A percentile compares a stretch with the other conserved stretches of the same genome.
These are phyloP conservation scores for Tretioscincus oriximinensis DNA, from an alignment of 2,113 vertebrate species.

Conservation along the genomic window DNA sequence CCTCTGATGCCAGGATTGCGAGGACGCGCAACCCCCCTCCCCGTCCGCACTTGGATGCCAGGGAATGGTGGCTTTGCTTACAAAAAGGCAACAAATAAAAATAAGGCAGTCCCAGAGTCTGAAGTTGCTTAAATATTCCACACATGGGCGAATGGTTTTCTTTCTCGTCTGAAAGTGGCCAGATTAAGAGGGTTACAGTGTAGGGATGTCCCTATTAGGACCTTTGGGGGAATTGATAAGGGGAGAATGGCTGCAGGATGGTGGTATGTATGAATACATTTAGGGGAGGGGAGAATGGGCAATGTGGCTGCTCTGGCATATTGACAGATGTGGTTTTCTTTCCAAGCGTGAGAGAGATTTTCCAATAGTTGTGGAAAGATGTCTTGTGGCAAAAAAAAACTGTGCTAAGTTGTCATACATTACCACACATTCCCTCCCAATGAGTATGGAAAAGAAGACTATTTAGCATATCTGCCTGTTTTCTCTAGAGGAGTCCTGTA, in stretches of 20 bases:
- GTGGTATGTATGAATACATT: background rate
- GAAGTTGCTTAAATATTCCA: background rate
- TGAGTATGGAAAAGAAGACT: background rate
- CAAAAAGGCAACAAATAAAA: too few relatives aligned
- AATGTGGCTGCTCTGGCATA: background rate
- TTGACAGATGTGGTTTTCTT: background rate
- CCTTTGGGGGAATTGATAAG: background rate
- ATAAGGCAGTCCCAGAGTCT: too few relatives aligned
- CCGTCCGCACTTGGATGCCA: too few relatives aligned
- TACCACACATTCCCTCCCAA: background rate
- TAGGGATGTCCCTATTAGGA: background rate
- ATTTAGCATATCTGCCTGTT: background rate
- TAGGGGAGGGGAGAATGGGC: background rate
- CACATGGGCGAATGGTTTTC: too few relatives aligned
- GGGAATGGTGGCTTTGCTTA: too few relatives aligned
- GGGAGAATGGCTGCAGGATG: background rate
- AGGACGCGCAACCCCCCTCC: too few relatives aligned
- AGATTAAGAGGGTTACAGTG: background rate
- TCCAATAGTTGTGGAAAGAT: background rate
- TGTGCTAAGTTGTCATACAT: background rate
- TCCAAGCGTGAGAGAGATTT: accelerated
- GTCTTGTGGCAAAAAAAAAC: background rate
- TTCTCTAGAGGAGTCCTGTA: background rate
- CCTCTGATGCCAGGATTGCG: too few relatives aligned
- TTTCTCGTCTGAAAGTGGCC: background rate